These are phyloP conservation scores for Catharus fuscescens DNA, from an alignment of 2,113 vertebrate species.

Conservation along the genomic window DNA sequence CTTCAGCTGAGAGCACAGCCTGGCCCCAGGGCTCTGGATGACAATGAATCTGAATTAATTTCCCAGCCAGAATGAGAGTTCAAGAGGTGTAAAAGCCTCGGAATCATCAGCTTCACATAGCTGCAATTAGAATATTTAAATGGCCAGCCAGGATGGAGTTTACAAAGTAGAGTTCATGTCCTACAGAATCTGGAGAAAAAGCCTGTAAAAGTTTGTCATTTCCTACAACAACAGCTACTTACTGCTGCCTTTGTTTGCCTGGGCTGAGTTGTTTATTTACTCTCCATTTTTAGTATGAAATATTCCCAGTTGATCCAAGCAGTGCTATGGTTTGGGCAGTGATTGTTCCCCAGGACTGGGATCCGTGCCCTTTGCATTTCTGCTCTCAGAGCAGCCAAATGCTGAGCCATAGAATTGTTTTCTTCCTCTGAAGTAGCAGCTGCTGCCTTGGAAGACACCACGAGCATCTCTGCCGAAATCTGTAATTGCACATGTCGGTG, in stretches of 20 bases:
- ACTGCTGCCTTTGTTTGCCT: not conserved
- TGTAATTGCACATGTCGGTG: slow-evolving; percentile 58
- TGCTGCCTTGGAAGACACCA: slow-evolving; percentile 70
- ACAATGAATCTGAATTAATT: slow-evolving; percentile 23
- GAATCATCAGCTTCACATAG: not conserved
- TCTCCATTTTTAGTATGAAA: slow-evolving; percentile 3
- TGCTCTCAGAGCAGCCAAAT: slow-evolving; percentile 48
- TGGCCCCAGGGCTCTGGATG: not conserved
- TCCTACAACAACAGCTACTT: not conserved
- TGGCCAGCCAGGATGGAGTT: not conserved
- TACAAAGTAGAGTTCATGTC: not conserved
- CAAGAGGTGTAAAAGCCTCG: not conserved
- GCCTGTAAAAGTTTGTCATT: not conserved
- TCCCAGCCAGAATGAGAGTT: not conserved
- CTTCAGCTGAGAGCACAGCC: not conserved
- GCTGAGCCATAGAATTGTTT: slow-evolving; percentile 52
- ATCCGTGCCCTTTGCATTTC: slow-evolving; percentile 52
- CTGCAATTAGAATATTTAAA: slow-evolving; percentile 21
- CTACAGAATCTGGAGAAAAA: not conserved
- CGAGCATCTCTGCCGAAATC: slow-evolving; percentile 53
- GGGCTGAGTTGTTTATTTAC: not conserved
- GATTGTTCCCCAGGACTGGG: slow-evolving; percentile 41
- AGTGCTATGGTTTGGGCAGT: not conserved
- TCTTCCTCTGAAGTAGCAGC: slow-evolving; percentile 57
- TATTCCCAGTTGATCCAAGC: slow-evolving; percentile 44